Conservation (phyloP, 2,888 invertebrate species). For the Amphipyra berbera region DNA sequence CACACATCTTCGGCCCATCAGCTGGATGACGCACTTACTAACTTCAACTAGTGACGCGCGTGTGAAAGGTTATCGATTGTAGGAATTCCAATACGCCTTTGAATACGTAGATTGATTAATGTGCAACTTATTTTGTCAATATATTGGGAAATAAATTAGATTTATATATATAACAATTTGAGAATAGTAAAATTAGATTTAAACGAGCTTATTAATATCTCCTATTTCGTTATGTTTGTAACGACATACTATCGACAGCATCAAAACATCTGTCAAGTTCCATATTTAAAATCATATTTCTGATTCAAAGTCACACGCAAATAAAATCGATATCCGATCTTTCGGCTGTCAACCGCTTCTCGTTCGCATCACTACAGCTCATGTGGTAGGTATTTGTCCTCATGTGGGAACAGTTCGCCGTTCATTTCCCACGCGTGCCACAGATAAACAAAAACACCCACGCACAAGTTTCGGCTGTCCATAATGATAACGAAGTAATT, state of each 20-base stretch:
- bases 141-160: too few relatives aligned
- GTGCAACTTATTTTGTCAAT: not conserved
- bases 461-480: constrained; percentile 67
- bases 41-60: constrained; percentile 48
- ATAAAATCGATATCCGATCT: constrained; percentile 28
- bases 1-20: constrained; percentile 62
- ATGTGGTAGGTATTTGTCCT: constrained; percentile 60
- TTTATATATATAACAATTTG: too few relatives aligned
- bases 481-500: constrained; percentile 79
- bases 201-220: too few relatives aligned
- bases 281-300: not conserved
- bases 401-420: constrained; percentile 73
- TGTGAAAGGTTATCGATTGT: constrained; percentile 48
- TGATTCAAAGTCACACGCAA: not conserved
- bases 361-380: constrained; percentile 38
- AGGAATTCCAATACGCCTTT: constrained; percentile 15
- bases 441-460: constrained; percentile 81
- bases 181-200: too few relatives aligned
- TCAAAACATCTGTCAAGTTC: not conserved
- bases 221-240: too few relatives aligned
- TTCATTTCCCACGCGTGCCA: constrained; percentile 83
- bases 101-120: constrained; percentile 11
- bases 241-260: not conserved
- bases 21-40: constrained; percentile 52
- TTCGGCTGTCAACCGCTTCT: constrained; percentile 23